Percentiles rank a stretch among this genome's conserved stretches.
Evolutionary conservation across 2,888 invertebrate genomes (phyloP).

Genomic region (Zygothrica quintamaculata): DNA sequence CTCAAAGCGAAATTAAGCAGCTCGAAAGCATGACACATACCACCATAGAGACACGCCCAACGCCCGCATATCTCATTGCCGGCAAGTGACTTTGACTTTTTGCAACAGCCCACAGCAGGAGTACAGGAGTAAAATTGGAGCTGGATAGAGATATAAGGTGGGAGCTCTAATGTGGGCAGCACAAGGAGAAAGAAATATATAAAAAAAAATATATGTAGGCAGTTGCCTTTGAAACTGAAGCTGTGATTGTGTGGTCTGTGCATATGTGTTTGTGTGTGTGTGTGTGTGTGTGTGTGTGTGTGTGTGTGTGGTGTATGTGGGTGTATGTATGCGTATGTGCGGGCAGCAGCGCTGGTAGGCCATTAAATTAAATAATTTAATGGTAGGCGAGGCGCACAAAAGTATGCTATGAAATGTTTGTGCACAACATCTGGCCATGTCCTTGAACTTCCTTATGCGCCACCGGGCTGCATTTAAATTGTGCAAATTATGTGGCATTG

Average conservation of each 20-base stretch:
- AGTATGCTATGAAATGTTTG: conserved; percentile 34
- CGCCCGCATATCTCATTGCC: conserved; percentile 19
- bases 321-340: not conserved
- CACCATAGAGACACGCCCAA: conserved; percentile 18
- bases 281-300: conserved; percentile 51
- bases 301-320: too few species aligned
- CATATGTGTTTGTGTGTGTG: conserved; percentile 35
- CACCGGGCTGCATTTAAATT: conserved; percentile 58
- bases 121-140: not conserved
- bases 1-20: conserved; percentile 58
- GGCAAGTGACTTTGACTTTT: conserved; percentile 52
- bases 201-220: too few species aligned
- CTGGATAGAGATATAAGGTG: not conserved
- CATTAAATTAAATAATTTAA: conserved; percentile 71
- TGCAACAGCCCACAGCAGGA: conserved; percentile 17
- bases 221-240: conserved; percentile 27
- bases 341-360: conserved; percentile 19
- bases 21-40: conserved; percentile 35
- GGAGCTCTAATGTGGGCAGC: too few species aligned
- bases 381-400: conserved; percentile 45
- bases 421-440: conserved; percentile 49
- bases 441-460: conserved; percentile 58
- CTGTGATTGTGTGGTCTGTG: conserved; percentile 48
- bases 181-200: not conserved
- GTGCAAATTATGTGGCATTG: conserved; percentile 69